Conservation (phyloP, 2,888 invertebrate genomes). For the Seladonia tumulorum region DNA sequence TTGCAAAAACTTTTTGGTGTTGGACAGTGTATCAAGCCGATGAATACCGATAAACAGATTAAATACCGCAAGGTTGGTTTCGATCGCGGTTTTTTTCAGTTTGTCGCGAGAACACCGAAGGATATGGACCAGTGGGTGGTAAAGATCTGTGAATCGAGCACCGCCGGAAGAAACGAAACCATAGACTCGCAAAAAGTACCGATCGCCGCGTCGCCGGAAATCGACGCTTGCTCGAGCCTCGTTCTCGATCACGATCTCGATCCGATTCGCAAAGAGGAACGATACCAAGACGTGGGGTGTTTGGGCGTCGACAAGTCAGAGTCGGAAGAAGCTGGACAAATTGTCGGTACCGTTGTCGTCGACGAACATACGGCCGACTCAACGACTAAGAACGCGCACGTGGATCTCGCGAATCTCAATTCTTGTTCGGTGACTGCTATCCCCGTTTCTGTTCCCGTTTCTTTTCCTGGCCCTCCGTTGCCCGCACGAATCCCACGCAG, state of each 20-base stretch:
- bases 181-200: not conserved
- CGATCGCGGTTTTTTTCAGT: constrained; percentile 65
- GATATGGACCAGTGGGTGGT: constrained; percentile 82
- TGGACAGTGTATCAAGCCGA: no score
- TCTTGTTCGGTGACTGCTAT: not conserved
- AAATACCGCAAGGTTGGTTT: no score
- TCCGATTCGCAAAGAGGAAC: constrained; percentile 11
- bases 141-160: constrained; percentile 68
- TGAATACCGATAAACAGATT: not conserved
- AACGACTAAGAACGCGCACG: not conserved
- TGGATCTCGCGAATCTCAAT: not conserved
- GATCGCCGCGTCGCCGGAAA: not conserved
- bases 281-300: constrained; percentile 36
- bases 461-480: constrained; percentile 66
- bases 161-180: constrained; percentile 27
- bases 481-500: constrained; percentile 73
- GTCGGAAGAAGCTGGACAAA: not conserved
- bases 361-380: not conserved
- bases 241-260: not conserved
- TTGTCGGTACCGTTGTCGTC: not conserved
- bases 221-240: not conserved
- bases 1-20: no score
- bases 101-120: constrained; percentile 76
- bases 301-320: not conserved
- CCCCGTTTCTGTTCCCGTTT: not conserved